Evolutionary conservation across 1,140 invertebrate species (phyloP).

Genomic region (Macrocentrus cingulum): DNA sequence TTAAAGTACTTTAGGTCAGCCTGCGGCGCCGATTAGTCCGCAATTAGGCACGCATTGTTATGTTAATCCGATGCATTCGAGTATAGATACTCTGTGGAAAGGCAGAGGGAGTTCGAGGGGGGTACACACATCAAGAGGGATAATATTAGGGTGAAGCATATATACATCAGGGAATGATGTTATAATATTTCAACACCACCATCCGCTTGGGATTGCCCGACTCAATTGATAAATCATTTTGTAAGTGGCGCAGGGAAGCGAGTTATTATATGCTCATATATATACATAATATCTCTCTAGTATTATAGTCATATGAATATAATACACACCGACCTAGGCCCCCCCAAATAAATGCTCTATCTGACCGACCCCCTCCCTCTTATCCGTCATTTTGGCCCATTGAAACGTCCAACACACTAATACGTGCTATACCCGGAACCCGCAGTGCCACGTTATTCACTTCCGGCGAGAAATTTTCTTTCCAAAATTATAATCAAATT

Average conservation of each 20-base stretch:
- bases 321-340: conserved; percentile 36
- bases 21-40: conserved; percentile 49
- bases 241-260: conserved; percentile 42
- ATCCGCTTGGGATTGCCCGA: conserved; percentile 42
- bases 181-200: conserved; percentile 58
- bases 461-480: conserved; percentile 17
- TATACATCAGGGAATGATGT: conserved; percentile 42
- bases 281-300: too few species aligned
- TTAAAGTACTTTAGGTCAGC: conserved; percentile 26
- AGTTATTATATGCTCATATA: too few species aligned
- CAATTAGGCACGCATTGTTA: conserved; percentile 58
- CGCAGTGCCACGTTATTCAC: conserved; percentile 4
- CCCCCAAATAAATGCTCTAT: not conserved
- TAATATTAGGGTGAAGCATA: conserved; percentile 51
- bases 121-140: conserved; percentile 27
- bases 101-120: not conserved
- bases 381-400: conserved; percentile 4
- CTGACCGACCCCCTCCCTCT: not conserved
- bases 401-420: not conserved
- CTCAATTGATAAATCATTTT: conserved; percentile 54
- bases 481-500: too few species aligned
- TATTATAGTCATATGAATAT: too few species aligned
- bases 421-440: conserved; percentile 23
- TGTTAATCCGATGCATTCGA: conserved; percentile 48
- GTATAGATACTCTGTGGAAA: conserved; percentile 16